These are phyloP conservation scores for Picathartes gymnocephalus DNA, from an alignment of 2,113 vertebrate genomes.

Conservation along the genomic window DNA sequence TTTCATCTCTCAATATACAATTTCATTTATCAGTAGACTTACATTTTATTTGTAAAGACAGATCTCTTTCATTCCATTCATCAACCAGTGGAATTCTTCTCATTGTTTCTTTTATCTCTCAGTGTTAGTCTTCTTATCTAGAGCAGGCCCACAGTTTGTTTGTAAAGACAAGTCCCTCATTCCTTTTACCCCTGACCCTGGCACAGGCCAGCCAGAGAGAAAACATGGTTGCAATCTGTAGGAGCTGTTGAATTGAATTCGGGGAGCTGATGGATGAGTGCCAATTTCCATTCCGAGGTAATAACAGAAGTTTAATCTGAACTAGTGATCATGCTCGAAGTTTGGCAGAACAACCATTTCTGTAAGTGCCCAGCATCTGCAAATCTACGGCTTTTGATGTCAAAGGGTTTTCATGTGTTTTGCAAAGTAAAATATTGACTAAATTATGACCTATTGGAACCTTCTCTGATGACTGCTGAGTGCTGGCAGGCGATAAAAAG, in stretches of 20 bases:
- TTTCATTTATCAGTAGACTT: too few relatives aligned
- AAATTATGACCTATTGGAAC: constrained; percentile 53
- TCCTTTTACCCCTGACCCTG: not conserved
- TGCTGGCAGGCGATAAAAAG: constrained; percentile 41
- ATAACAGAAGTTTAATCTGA: constrained; percentile 23
- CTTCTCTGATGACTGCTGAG: constrained; percentile 33
- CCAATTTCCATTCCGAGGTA: not conserved
- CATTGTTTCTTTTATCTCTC: too few relatives aligned
- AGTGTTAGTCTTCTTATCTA: too few relatives aligned
- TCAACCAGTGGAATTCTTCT: too few relatives aligned
- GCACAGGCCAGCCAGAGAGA: not conserved
- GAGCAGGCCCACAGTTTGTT: too few relatives aligned
- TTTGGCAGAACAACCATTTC: constrained; percentile 42
- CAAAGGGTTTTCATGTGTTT: constrained; percentile 50
- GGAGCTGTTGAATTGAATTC: not conserved
- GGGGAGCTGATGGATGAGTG: not conserved
- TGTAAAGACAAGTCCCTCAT: too few relatives aligned
- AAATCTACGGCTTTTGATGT: constrained; percentile 60
- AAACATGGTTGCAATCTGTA: not conserved
- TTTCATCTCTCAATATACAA: too few relatives aligned
- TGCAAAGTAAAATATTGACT: constrained; percentile 50
- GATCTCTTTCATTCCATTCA: too few relatives aligned
- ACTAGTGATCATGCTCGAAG: not conserved
- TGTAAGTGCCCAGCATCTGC: constrained; percentile 59
- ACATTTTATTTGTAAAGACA: too few relatives aligned